Evolutionary conservation across 2,797 vertebrate genomes (phyloP), one percentile per base, ranked within the genome.

Genomic region (Peromyscus nudipes): DNA sequence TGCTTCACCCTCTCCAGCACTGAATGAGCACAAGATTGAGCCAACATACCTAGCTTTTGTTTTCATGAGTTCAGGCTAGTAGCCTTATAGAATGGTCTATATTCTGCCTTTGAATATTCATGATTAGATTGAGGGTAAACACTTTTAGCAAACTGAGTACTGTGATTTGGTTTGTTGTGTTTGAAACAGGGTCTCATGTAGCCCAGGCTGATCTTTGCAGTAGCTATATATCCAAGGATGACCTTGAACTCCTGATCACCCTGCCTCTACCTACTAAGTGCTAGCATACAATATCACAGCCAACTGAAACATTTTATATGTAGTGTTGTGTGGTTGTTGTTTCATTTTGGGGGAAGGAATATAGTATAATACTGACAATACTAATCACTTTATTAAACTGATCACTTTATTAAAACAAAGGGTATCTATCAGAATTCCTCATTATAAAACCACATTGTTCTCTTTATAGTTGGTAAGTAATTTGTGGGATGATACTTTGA

Each of bases 351-450:
- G 40, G 49, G 40, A 40, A 86, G 21, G 69, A 34, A 23, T 16
- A 91, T 60, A 73, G 67, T 46, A 65, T 83, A 52, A 87, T 40
- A 37, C 19, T 79, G 27, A 27, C 73, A 73, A 88, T 84, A 12
- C 76, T 84, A 94, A n/a, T n/a, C n/a, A n/a, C n/a, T n/a, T n/a
- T n/a, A n/a, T n/a, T n/a, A 94, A 71, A 49, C 43, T 85, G 25
- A 90, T 43, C 55, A 65, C 17, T 92, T 89, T 64, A 83, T 64
- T 85, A 69, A 65, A 90, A 64, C 84, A 29, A 75, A 65, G n/a
- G 64, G 49, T 52, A 52, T 52, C 49, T 67, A 82, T 75, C 37
- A 79, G 43, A 90, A 13, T 11, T 80, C 37, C 46, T 49, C 62
- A 87, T n/a, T 77, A 19, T 79, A 87, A 91, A 83, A 73, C 17